These are phyloP conservation scores for Pararge aegeria DNA, from an alignment of 1,140 invertebrate genomes.

Conservation along the genomic window DNA sequence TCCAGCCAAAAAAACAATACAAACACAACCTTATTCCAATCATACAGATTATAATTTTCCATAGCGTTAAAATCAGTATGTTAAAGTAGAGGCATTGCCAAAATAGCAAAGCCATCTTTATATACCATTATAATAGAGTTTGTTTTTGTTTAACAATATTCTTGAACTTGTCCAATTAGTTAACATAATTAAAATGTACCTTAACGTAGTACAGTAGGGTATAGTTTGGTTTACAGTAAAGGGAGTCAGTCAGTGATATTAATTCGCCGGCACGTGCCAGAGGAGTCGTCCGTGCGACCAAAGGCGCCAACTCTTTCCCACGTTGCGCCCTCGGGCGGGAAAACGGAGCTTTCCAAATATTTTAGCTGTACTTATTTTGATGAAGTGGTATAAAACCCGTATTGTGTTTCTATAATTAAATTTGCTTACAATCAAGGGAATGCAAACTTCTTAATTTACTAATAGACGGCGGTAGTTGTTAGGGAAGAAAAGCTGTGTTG, in stretches of 20 bases:
- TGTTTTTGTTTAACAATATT: not conserved
- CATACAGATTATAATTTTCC: not conserved
- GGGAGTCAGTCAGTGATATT: constrained; percentile 27
- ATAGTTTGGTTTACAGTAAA: constrained; percentile 11
- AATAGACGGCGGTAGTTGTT: too few relatives aligned
- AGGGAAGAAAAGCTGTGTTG: too few relatives aligned
- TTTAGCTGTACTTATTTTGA: not conserved
- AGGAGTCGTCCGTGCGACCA: constrained; percentile 33
- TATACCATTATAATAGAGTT: not conserved
- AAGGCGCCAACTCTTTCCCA: constrained; percentile 33
- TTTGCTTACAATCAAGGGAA: not conserved
- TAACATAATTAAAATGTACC: not conserved
- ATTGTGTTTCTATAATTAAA: not conserved
- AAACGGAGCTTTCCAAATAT: constrained; percentile 1
- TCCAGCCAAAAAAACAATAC: not conserved
- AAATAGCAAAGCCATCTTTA: not conserved
- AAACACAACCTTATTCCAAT: not conserved
- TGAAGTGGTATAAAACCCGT: not conserved
- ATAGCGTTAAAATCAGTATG: not conserved
- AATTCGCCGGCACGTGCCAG: constrained; percentile 39
- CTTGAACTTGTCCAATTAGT: not conserved
- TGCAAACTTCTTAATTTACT: too few relatives aligned
- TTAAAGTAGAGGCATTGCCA: not conserved
- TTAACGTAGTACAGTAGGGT: constrained; percentile 19
- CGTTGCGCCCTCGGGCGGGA: constrained; percentile 14